These are phyloP conservation scores for Serripes groenlandicus DNA, from an alignment of 2,888 invertebrate genomes.

Conservation along the genomic window DNA sequence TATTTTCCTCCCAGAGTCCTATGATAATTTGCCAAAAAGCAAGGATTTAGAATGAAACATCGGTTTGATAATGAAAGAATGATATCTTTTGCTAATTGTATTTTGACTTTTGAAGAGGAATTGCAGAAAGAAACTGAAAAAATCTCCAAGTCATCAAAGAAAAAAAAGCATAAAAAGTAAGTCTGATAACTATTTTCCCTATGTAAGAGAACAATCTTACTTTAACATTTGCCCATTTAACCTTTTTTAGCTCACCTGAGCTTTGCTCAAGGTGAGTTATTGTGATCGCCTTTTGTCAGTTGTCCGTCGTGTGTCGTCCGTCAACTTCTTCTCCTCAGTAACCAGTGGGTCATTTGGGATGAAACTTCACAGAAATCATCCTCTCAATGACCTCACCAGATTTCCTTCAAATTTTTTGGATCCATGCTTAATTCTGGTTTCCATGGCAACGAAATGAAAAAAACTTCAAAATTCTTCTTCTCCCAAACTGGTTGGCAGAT, in stretches of 20 bases:
- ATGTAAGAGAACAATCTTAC: not conserved
- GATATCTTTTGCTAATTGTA: no score
- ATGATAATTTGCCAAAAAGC: no score
- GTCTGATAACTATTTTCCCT: not conserved
- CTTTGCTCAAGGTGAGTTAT: not conserved
- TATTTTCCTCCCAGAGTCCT: no score
- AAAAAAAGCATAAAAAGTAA: conserved; percentile 61
- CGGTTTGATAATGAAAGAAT: no score
- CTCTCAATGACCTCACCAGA: not conserved
- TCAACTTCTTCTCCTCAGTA: not conserved
- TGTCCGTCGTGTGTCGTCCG: not conserved
- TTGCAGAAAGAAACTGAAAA: conserved; percentile 32
- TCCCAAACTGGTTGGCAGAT: no score
- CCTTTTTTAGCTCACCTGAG: not conserved
- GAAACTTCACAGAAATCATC: not conserved
- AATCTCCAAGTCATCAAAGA: conserved; percentile 42
- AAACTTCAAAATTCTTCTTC: no score
- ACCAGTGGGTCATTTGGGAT: not conserved
- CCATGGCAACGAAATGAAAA: not conserved
- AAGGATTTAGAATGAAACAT: no score
- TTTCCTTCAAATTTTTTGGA: not conserved
- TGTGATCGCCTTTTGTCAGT: not conserved
- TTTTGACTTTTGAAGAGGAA: conserved; percentile 15
- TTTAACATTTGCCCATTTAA: not conserved
- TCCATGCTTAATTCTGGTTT: not conserved